phyloP scores from a whole-genome alignment of 23 tunicate species.

The Ascidia mentula region DNA sequence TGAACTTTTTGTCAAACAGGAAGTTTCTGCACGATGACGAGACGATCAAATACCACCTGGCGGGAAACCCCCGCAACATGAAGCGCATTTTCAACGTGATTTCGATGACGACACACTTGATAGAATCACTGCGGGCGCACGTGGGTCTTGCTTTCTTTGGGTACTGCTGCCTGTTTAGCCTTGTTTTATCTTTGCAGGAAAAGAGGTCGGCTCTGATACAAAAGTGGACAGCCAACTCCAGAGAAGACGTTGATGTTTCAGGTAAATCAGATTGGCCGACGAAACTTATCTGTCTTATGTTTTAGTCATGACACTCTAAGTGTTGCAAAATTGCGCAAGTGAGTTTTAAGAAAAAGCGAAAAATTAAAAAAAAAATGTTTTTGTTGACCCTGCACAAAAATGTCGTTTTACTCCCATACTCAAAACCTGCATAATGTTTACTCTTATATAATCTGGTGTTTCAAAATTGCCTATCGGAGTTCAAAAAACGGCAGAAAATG shows the following conservation, averaged over 20 bases:
- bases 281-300: too few relatives aligned
- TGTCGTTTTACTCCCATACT: too few relatives aligned
- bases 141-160: background rate
- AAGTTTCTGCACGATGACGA: slow-evolving; percentile 38
- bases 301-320: too few relatives aligned
- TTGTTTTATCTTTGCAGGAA: background rate
- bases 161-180: background rate
- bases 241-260: background rate
- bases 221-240: background rate
- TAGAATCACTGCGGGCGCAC: background rate
- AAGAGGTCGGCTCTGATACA: background rate
- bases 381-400: too few relatives aligned
- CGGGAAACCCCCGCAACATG: slow-evolving; percentile 84
- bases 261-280: too few relatives aligned
- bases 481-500: too few relatives aligned
- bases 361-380: too few relatives aligned
- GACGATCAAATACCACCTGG: slow-evolving; percentile 39
- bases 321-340: too few relatives aligned
- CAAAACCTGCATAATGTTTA: too few relatives aligned
- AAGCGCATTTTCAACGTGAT: slow-evolving; percentile 82
- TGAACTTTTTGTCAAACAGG: slow-evolving; percentile 14
- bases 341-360: too few relatives aligned
- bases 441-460: too few relatives aligned
- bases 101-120: slow-evolving; percentile 55
- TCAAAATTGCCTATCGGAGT: too few relatives aligned